These are phyloP conservation scores for Galaxea fascicularis DNA, from an alignment of 92 coral and sea anemone genomes.

Conservation along the genomic window DNA sequence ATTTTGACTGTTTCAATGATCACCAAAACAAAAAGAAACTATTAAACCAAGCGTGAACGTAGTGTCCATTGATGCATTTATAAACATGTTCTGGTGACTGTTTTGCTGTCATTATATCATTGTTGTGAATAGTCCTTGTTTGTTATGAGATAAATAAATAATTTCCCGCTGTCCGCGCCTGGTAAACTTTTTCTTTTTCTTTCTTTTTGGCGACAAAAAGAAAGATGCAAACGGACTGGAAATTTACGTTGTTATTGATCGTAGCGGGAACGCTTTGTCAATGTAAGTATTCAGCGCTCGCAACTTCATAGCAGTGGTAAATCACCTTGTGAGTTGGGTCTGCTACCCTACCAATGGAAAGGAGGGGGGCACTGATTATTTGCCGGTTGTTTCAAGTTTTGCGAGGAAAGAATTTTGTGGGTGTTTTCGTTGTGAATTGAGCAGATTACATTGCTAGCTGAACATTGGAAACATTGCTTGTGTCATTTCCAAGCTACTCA, in stretches of 20 bases:
- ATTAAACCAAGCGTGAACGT: slow-evolving; percentile 24
- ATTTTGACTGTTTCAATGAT: slow-evolving; percentile 2
- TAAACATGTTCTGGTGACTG: slow-evolving; percentile 34
- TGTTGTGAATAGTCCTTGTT: slow-evolving; percentile 37
- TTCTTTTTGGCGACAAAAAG: slow-evolving; percentile 55
- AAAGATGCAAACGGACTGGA: slow-evolving; percentile 51
- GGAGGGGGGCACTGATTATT: neutral
- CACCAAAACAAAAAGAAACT: slow-evolving; percentile 6
- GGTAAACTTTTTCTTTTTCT: slow-evolving; percentile 32
- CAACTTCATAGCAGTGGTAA: neutral
- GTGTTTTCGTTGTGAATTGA: neutral
- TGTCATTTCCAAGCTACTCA: neutral
- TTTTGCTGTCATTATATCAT: slow-evolving; percentile 73
- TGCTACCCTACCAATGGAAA: neutral
- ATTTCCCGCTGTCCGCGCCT: slow-evolving; percentile 56
- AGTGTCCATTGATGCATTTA: slow-evolving; percentile 44
- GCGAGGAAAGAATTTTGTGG: slow-evolving; percentile 26
- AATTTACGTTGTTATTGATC: slow-evolving; percentile 35
- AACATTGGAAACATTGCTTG: neutral
- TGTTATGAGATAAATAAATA: slow-evolving; percentile 69
- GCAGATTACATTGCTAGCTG: neutral
- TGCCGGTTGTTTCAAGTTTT: neutral
- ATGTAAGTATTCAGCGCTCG: slow-evolving; percentile 58
- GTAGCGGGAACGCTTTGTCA: slow-evolving; percentile 13
- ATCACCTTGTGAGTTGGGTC: neutral